Percentiles rank a stretch among this genome's conserved stretches.
These are phyloP conservation scores for Leptinotarsa lineolata DNA, from an alignment of 1,140 invertebrate species.

Conservation along the genomic window DNA sequence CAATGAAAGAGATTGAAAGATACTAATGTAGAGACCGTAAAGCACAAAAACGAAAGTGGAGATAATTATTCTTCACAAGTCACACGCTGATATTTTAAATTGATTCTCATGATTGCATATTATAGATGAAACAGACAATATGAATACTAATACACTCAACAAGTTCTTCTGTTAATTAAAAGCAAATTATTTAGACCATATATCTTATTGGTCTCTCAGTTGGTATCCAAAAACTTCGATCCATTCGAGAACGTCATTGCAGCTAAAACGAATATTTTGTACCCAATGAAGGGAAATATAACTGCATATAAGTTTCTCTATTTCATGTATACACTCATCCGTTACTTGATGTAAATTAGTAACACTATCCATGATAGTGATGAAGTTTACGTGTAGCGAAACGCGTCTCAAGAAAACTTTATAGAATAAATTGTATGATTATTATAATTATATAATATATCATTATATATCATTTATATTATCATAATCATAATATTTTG, in stretches of 20 bases:
- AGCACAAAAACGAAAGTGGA: background rate
- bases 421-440: no score
- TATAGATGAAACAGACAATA: background rate
- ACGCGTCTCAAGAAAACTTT: no score
- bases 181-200: constrained; percentile 3
- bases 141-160: background rate
- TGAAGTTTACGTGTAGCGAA: no score
- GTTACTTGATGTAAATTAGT: no score
- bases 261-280: background rate
- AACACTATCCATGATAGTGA: no score
- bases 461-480: no score
- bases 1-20: background rate
- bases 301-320: no score
- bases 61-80: background rate
- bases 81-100: constrained; percentile 4
- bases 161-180: background rate
- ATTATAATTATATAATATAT: no score
- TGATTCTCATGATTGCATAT: background rate
- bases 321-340: no score
- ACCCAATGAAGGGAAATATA: no score
- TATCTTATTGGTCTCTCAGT: background rate
- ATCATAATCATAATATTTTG: no score
- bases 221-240: background rate
- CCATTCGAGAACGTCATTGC: background rate
- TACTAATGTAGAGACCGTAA: background rate